Base-by-base conservation (phyloP, 1,140 invertebrate species). In the Dendrolimus punctatus region DNA sequence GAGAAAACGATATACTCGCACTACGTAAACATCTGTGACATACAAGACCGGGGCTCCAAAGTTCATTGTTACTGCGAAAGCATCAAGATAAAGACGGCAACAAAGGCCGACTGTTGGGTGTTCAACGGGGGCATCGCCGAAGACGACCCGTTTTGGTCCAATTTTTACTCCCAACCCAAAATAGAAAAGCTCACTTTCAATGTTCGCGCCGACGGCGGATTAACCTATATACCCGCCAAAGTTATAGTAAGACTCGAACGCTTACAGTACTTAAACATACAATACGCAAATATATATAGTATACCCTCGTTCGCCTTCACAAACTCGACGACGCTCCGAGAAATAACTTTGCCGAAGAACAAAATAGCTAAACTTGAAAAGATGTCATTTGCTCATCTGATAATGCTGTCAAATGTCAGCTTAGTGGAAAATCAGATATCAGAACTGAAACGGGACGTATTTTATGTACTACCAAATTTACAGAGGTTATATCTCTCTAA, bases 401-500 rank as follows among this genome's bases (percentile, higher is more conserved):
- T 87, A 23, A 81, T 87, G 78, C 76, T 95, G 39, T 88, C 89
- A 23, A 88, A 91, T 9, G 85, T 95, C 57, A 91, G 90, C 70
- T 80, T 95, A 56, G 89, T 91, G 39, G 91, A 93, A 59, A 95
- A 95, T 85, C 85, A 89, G 55, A 91, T 95, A 58, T 78, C 87
- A 0, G 92, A 93, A 71, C 89, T 95, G 58, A 90, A 92, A 63
- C 89, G 92, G 45, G 90, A 91, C 62, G 91, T 92, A 0, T 95
- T 95, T 76, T 89, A 91, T 6, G 90, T 92, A 61, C 74, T 95
- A 5, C 92, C 93, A 0, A 88, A 88, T 44, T 83, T 95, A 57
- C 89, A 89, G 57, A 89, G 89, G 49, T 81, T 95, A 6, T 89
- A 88, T 67, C 73, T 95, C 46, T 91, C 92, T 57, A 88, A 89